A percentile compares a stretch with the other conserved stretches of the same genome.
Evolutionary conservation across 2,888 invertebrate genomes (phyloP).

Genomic region (Caenorhabditis sulstoni): DNA sequence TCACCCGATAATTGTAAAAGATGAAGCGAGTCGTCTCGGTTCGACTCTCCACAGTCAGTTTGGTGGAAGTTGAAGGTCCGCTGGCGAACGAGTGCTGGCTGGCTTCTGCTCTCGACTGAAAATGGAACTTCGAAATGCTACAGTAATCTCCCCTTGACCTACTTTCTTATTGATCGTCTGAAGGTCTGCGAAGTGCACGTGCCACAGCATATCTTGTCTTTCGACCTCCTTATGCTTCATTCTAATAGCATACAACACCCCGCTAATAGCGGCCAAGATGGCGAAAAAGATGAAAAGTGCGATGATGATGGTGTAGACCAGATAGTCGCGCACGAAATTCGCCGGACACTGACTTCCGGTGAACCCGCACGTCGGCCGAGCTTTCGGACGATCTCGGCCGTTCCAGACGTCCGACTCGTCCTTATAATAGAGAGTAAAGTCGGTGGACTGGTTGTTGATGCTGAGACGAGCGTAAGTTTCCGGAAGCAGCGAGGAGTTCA

Average conservation of each 20-base stretch:
- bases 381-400: conserved; percentile 51
- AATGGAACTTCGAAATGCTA: not conserved
- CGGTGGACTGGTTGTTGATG: conserved; percentile 39
- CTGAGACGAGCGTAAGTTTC: conserved; percentile 40
- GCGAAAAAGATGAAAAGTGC: conserved; percentile 55
- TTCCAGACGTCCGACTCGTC: conserved; percentile 45
- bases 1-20: conserved; percentile 52
- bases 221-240: conserved; percentile 58
- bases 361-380: conserved; percentile 60
- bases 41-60: conserved; percentile 60
- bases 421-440: conserved; percentile 18
- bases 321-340: conserved; percentile 60
- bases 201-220: conserved; percentile 63
- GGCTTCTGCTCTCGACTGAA: conserved; percentile 35
- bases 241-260: conserved; percentile 56
- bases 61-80: conserved; percentile 64
- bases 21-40: conserved; percentile 46
- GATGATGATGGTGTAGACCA: conserved; percentile 57
- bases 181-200: conserved; percentile 49
- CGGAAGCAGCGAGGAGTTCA: conserved; percentile 51
- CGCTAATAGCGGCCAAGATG: conserved; percentile 45
- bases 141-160: not conserved
- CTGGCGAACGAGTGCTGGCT: conserved; percentile 64
- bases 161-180: conserved; percentile 39
- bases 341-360: conserved; percentile 60